A percentile compares a stretch with the other conserved stretches of the same genome.
phyloP scores from a whole-genome alignment of 2,113 vertebrate genomes.

The Chitala chitala region DNA sequence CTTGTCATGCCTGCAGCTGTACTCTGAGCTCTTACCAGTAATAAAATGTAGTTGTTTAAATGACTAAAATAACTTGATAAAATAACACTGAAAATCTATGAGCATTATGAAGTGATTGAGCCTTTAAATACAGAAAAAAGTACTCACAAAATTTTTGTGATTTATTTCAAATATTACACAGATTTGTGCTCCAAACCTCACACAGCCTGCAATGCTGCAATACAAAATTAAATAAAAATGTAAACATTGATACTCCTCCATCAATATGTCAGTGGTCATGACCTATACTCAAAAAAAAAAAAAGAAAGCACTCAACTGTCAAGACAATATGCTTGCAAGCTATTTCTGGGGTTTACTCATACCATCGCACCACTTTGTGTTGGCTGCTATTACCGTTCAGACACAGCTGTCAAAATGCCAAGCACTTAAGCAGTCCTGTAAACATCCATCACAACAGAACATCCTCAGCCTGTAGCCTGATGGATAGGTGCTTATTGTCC shows the following conservation, averaged over 20 bases:
- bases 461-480: background rate
- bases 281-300: background rate
- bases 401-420: background rate
- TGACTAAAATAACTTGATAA: no score
- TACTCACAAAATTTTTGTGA: background rate
- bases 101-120: background rate
- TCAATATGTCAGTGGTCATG: background rate
- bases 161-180: conserved; percentile 18
- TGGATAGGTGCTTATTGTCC: background rate
- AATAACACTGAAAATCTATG: no score
- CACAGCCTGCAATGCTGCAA: background rate
- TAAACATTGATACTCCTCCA: conserved; percentile 9
- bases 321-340: background rate
- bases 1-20: no score
- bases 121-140: background rate
- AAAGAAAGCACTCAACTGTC: background rate
- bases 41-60: no score
- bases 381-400: no score
- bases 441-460: conserved; percentile 14
- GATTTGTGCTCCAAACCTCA: background rate
- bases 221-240: conserved; percentile 24
- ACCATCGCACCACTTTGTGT: background rate
- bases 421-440: conserved; percentile 18
- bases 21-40: no score
- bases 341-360: background rate